A percentile compares a stretch with the other conserved stretches of the same genome.
Evolutionary conservation across 2,797 vertebrate species (phyloP).

Genomic region (Anisognathus igniventris): DNA sequence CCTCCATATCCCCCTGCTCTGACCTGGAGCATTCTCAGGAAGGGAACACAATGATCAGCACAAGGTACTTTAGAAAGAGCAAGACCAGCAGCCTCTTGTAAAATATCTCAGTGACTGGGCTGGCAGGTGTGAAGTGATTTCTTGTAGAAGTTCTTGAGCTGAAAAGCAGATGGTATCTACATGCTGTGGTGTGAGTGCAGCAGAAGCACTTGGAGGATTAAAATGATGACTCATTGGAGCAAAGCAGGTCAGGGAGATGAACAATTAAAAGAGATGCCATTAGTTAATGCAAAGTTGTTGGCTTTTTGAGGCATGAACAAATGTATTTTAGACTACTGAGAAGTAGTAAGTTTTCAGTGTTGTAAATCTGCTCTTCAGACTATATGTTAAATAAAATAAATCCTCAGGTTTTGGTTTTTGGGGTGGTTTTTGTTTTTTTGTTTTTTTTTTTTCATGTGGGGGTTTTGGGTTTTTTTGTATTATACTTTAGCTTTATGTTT

Average conservation of each 20-base stretch:
- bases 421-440: not conserved
- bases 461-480: not conserved
- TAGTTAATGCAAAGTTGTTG: not conserved
- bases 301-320: not conserved
- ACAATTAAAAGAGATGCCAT: fast-evolving
- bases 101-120: not conserved
- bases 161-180: not conserved
- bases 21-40: not conserved
- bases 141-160: not conserved
- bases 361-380: not conserved
- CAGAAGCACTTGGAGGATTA: not conserved
- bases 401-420: not conserved
- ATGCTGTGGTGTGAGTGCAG: not conserved
- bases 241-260: not conserved
- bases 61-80: not conserved
- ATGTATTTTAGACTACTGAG: not conserved
- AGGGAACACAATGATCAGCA: not conserved
- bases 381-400: not conserved
- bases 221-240: not conserved
- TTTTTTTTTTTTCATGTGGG: too few species aligned
- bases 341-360: not conserved
- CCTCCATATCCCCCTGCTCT: not conserved
- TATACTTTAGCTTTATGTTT: not conserved
- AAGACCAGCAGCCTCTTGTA: not conserved
- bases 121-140: not conserved